Base-by-base conservation (phyloP, 2,797 vertebrate genomes). In the Astyanax mexicanus region DNA sequence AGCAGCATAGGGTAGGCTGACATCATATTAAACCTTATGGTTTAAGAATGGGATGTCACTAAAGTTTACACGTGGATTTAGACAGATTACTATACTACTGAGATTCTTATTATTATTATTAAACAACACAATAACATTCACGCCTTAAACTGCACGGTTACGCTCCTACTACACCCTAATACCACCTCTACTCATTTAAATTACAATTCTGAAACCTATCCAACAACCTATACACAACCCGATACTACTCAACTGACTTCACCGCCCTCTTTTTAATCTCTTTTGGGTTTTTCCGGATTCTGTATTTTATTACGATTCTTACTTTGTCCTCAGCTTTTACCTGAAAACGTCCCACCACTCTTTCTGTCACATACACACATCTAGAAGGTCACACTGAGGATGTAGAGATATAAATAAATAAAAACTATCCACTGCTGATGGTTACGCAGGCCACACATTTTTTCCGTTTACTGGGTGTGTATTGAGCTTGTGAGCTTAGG, bases 351-450 rank as follows among this genome's bases (percentile, higher is more conserved):
- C 12, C 42, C 42, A 13, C 13, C 42, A 1, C 12, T 1, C 47
- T 7, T 4, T 4, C 29, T 58, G 57, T 47, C 67, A 67, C 74
- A 72, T 77, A 45, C 45, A 69, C 23, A 73, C 35, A 77, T 79
- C 74, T 69, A 47, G 75, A 83, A 76, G 77, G 77, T 84, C 81
- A 79, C 69, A 72, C 64, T 77, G 13, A 19, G 72, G 65, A 74
- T 71, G 58, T 69, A 79, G 69, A 72, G 45, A 70, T 77, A 81
- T 76, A 83, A 47, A n/a, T 51, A 49, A 60, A 76, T 72, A 32
- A 68, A 81, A 80, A 79, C 72, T 67, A 21, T 67, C 25, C 69
- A 72, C 35, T 73, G 58, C 72, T 78, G 62, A 77, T 79, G 73
- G 75, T 51, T 83, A 82, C 77, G 32, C 67, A 65, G 55, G 62